Conservation (phyloP, 2,797 vertebrate species). For the Muscicapa comitata region DNA sequence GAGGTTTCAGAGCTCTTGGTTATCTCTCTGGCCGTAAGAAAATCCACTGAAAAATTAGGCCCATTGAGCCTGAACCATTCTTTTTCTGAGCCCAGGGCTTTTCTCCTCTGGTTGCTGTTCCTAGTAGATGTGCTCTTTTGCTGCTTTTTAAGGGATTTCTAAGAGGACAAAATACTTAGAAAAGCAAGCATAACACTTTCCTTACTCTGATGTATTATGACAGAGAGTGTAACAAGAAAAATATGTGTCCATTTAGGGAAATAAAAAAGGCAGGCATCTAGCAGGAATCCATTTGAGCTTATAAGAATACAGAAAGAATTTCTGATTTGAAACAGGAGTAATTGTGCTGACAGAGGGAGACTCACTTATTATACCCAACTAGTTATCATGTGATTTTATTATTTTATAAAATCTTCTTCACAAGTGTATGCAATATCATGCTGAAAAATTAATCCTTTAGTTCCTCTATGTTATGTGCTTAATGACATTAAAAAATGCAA, state of each 20-base stretch:
- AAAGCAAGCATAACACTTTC: neutral
- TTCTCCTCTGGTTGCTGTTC: neutral
- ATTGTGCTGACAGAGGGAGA: neutral
- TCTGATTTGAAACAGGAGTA: slow-evolving; percentile 17
- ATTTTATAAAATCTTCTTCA: neutral
- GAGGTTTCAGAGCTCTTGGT: slow-evolving; percentile 40
- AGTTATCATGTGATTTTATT: neutral
- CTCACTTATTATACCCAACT: neutral
- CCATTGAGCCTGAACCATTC: neutral
- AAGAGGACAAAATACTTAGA: neutral
- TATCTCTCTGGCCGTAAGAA: slow-evolving; percentile 3
- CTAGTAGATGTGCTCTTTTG: neutral
- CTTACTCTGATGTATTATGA: neutral
- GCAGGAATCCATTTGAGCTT: neutral
- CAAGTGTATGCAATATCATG: neutral
- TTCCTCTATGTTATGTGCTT: neutral
- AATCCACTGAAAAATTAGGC: slow-evolving; percentile 39
- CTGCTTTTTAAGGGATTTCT: neutral
- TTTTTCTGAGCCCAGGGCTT: slow-evolving; percentile 29
- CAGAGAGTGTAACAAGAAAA: neutral
- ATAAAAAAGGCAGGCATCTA: neutral
- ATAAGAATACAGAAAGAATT: slow-evolving; percentile 33
- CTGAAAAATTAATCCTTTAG: neutral
- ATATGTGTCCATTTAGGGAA: slow-evolving; percentile 18
- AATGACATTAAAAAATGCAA: neutral